These are phyloP conservation scores for Drosophila emarginata DNA, from an alignment of 2,888 invertebrate species.

Conservation along the genomic window DNA sequence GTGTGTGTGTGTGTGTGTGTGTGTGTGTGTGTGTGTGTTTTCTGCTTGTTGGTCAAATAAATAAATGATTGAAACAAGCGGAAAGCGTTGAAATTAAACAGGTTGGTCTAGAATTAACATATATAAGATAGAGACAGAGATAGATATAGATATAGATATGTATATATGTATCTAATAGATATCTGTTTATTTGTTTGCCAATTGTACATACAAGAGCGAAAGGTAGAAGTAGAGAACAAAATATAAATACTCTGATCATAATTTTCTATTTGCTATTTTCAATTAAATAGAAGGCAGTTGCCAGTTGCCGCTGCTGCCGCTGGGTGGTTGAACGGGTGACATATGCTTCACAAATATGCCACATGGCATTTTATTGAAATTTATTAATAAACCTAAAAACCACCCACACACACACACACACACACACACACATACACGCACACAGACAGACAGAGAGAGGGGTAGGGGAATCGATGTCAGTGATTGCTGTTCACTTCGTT, in stretches of 20 bases:
- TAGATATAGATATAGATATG: not conserved
- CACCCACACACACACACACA: conserved; percentile 45
- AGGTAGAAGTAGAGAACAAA: not conserved
- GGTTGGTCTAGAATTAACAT: conserved; percentile 66
- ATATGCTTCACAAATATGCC: conserved; percentile 76
- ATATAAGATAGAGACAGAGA: not conserved
- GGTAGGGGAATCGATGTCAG: not conserved
- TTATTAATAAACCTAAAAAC: conserved; percentile 62
- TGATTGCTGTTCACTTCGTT: not conserved
- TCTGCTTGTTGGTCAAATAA: conserved; percentile 61
- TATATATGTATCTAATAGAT: conserved; percentile 12
- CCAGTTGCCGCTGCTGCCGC: not conserved
- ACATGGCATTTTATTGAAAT: conserved; percentile 67
- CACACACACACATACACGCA: conserved; percentile 38
- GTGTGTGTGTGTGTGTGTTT: conserved; percentile 18
- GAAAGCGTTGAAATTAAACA: conserved; percentile 73
- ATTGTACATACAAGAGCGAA: conserved; percentile 32
- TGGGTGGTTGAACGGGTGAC: conserved; percentile 56
- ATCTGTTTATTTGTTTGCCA: conserved; percentile 72
- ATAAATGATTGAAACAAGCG: conserved; percentile 73
- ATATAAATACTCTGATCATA: conserved; percentile 49
- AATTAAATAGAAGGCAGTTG: conserved; percentile 60
- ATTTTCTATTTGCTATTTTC: conserved; percentile 72
- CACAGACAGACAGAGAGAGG: conserved; percentile 31
- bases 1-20: not conserved